Percentiles rank a stretch among this genome's conserved stretches.
These are phyloP conservation scores for Homalodisca vitripennis DNA, from an alignment of 1,140 invertebrate species.

Conservation along the genomic window DNA sequence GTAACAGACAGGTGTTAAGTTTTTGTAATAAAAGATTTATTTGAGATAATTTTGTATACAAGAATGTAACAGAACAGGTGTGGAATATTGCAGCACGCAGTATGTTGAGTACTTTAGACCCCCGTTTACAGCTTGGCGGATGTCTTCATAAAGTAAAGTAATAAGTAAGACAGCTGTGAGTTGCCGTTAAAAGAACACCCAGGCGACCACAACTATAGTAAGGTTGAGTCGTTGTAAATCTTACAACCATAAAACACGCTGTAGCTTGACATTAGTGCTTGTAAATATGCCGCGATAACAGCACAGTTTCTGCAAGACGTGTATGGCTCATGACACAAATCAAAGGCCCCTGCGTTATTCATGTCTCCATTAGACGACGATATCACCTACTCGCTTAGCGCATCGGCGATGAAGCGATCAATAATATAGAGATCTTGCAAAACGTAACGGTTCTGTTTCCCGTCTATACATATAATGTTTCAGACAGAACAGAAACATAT, in stretches of 20 bases:
- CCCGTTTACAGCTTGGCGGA: background rate
- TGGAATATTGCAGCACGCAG: too few relatives aligned
- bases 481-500: too few relatives aligned
- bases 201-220: background rate
- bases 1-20: too few relatives aligned
- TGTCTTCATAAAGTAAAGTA: background rate
- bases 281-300: background rate
- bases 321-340: background rate
- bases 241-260: background rate
- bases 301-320: background rate
- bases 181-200: background rate
- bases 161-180: background rate
- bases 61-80: too few relatives aligned
- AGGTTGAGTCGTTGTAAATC: background rate
- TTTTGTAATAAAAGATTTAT: too few relatives aligned
- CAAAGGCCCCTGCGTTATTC: slow-evolving; percentile 3
- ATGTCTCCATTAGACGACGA: slow-evolving; percentile 13
- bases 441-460: too few relatives aligned
- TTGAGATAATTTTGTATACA: too few relatives aligned
- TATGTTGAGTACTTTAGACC: too few relatives aligned
- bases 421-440: too few relatives aligned
- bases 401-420: too few relatives aligned
- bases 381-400: too few relatives aligned
- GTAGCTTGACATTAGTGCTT: background rate
- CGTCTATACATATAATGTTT: too few relatives aligned